Base-by-base conservation (phyloP, 2,797 vertebrate species). In the Hemibagrus guttatus region DNA sequence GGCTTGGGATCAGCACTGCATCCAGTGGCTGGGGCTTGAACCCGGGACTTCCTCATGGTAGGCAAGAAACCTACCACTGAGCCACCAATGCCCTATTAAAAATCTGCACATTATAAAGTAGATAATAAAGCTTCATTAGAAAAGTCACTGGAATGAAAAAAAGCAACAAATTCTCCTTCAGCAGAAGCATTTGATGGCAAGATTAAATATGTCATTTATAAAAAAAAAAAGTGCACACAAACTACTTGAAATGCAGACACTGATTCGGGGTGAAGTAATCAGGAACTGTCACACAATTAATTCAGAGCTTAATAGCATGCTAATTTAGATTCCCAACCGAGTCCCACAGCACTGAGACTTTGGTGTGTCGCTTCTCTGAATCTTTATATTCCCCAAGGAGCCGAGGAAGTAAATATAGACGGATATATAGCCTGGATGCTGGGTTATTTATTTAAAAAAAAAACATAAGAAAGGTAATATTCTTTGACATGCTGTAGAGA, bases 191-290 rank as follows among this genome's bases (percentile, higher is more conserved):
- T 39, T 78, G 61, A 54, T 85, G 46, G 8, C 61, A n/a, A 14
- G 26, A 7, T 78, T 80, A 80, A 80, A 61, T 26, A 61, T 49
- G 26, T 42, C 4, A 61, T 80, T 80, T 23, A 59, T 42, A 61
- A 80, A n/a, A 35, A 26, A 81, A 78, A 63, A 76, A 13, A 11
- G 39, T 14, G 17, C 59, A 81, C 13, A n/a, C 23, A 81, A 81
- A 17, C 79, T 81, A 81, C 28, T 80, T 68, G 75, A 54, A 85
- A 85, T 85, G 75, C 75, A 69, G 75, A 79, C 31, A 35, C 49
- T 85, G 61, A 76, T 54, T 79, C 19, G 26, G 21, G 46, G 46
- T 68, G 61, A 68, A 49, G 49, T 68, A 54, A 83, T 72, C 39
- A 68, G 23, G 49, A 66, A 79, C 46, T 66, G 74, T 68, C 35